These are phyloP conservation scores for Bombus confusus DNA, from an alignment of 1,140 invertebrate species.

Conservation along the genomic window DNA sequence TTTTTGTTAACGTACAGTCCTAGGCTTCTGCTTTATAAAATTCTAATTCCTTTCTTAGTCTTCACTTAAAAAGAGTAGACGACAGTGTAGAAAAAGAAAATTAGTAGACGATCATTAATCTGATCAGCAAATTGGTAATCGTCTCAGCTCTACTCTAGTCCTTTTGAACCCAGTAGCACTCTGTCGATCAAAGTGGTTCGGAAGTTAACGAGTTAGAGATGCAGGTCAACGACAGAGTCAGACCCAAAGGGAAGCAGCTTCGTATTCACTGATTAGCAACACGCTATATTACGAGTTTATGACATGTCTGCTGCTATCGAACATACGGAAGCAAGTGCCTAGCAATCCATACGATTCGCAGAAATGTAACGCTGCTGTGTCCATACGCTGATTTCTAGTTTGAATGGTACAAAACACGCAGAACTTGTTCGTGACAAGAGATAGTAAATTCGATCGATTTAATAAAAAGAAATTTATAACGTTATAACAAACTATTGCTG, in stretches of 20 bases:
- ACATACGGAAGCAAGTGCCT: neutral
- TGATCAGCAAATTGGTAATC: neutral
- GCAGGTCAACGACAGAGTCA: conserved; percentile 1
- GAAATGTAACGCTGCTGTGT: neutral
- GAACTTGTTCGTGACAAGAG: too few species aligned
- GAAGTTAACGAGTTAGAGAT: neutral
- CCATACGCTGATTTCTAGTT: too few species aligned
- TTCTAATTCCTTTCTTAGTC: too few species aligned
- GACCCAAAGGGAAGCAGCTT: neutral
- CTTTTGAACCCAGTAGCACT: neutral
- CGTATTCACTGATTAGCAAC: neutral
- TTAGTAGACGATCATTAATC: too few species aligned
- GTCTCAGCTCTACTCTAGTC: neutral
- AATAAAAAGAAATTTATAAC: too few species aligned
- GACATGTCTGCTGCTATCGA: neutral
- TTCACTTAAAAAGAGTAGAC: too few species aligned
- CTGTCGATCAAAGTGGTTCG: neutral
- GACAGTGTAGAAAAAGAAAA: too few species aligned
- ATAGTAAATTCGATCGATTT: too few species aligned
- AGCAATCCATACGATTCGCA: neutral
- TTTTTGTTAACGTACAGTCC: too few species aligned
- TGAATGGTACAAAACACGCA: too few species aligned
- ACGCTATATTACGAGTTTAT: neutral
- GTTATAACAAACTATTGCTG: too few species aligned
- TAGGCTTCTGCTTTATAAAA: too few species aligned